Evolutionary conservation across 1,140 invertebrate species (phyloP), one percentile per base, ranked within the genome.

Genomic region (Calephelis virginiensis): DNA sequence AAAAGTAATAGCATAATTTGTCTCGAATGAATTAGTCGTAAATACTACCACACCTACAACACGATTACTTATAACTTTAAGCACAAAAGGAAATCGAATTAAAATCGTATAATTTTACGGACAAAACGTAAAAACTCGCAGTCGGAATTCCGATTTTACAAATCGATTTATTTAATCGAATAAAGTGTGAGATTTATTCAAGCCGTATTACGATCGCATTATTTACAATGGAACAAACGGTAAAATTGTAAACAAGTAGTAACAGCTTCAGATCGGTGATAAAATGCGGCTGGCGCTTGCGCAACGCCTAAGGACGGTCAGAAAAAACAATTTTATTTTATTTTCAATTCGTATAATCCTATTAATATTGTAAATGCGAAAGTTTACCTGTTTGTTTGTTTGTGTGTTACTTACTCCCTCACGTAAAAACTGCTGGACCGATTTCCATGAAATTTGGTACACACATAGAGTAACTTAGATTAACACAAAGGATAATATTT

Each of bases 201-300:
- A 56, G 50, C 17, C 17, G 10, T 56, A 56, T 56, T 56, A 56
- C 50, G 50, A 56, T 56, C 50, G 50, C 50, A 56, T 56, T 56
- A 56, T 56, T 56, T 56, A 56, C 50, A 56, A 14, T 56, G 50
- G 50, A 56, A 56, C 50, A 56, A 56, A 56, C 50, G 50, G 50
- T 56, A 56, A 56, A 56, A 56, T 56, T 56, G 50, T 56, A 56
- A 56, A 56, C 50, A 56, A 56, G 50, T 56, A 56, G 50, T 56
- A 56, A 56, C 53, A 59, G 53, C 53, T 37, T 56, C 50, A 56
- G 50, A 56, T 56, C 50, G 50, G 50, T 28, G 50, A 56, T 56
- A 56, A 56, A 56, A 56, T 56, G 50, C 28, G 50, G 50, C 50
- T 28, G 53, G 53, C 53, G 53, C 53, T 56, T 56, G 53, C 53